These are phyloP conservation scores for Sesia bembeciformis DNA, from an alignment of 2,888 invertebrate genomes.

Conservation along the genomic window DNA sequence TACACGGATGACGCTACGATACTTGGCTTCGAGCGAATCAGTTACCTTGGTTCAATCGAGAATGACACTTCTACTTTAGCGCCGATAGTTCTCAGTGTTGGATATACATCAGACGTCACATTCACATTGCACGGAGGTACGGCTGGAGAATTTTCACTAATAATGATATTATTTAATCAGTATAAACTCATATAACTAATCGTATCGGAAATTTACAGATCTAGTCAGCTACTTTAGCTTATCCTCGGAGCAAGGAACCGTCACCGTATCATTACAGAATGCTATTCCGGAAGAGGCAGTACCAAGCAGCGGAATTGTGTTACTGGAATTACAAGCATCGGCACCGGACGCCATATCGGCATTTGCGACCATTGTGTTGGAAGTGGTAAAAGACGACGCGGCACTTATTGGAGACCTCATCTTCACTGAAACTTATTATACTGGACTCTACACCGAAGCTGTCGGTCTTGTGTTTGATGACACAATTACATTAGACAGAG, in stretches of 20 bases:
- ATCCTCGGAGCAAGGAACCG: constrained; percentile 4
- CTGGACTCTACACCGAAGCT: constrained; percentile 16
- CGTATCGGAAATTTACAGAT: constrained; percentile 13
- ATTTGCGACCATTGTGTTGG: constrained; percentile 20
- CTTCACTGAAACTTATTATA: constrained; percentile 18
- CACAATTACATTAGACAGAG: not conserved
- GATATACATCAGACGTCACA: constrained; percentile 16
- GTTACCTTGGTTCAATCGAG: constrained; percentile 22
- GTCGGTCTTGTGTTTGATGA: not conserved
- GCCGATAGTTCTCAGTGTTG: constrained; percentile 21
- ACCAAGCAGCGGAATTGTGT: constrained; percentile 17
- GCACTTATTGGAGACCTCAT: constrained; percentile 2
- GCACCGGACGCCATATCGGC: constrained; percentile 16
- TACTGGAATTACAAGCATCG: constrained; percentile 21
- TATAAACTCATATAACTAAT: too few species aligned
- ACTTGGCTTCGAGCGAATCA: constrained; percentile 21
- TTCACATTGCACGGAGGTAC: constrained; percentile 24
- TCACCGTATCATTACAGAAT: constrained; percentile 8
- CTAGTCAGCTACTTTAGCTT: constrained; percentile 3
- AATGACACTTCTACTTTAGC: constrained; percentile 11
- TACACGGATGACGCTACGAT: constrained; percentile 7
- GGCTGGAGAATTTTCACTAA: not conserved
- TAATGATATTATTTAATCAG: too few species aligned
- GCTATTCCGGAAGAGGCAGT: constrained; percentile 19
- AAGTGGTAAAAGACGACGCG: constrained; percentile 6